A percentile compares a stretch with the other conserved stretches of the same genome.
Evolutionary conservation across 2,113 vertebrate species (phyloP).

Genomic region (Plecotus auritus): DNA sequence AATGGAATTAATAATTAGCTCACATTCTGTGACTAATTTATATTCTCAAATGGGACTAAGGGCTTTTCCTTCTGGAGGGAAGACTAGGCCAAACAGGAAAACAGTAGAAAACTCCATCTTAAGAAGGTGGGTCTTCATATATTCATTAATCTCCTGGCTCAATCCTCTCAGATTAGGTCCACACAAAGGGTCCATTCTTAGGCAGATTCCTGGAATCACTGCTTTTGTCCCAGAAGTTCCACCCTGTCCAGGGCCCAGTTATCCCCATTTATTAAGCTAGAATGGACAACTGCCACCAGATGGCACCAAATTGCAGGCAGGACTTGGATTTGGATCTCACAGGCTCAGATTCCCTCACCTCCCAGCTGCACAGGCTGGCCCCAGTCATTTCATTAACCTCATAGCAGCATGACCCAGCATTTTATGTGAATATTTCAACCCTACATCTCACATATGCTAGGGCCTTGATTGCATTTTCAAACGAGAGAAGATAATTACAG

Average conservation of each 20-base stretch:
- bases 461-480: neutral
- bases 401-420: neutral
- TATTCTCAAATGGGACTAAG: neutral
- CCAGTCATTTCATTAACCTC: neutral
- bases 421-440: neutral
- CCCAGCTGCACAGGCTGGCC: neutral
- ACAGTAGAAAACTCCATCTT: neutral
- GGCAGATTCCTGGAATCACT: neutral
- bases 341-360: neutral
- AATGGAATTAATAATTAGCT: neutral
- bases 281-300: conserved; percentile 47
- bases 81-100: neutral
- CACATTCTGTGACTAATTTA: neutral
- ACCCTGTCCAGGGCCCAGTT: neutral
- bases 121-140: neutral
- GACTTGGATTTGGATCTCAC: neutral
- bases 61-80: neutral
- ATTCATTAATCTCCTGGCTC: neutral
- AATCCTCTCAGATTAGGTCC: neutral
- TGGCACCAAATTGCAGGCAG: conserved; percentile 59
- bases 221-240: neutral
- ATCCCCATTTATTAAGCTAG: neutral
- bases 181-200: neutral
- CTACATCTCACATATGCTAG: neutral
- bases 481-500: neutral